These are phyloP conservation scores for Trachurus trachurus DNA, from an alignment of 2,797 vertebrate genomes.

Conservation along the genomic window DNA sequence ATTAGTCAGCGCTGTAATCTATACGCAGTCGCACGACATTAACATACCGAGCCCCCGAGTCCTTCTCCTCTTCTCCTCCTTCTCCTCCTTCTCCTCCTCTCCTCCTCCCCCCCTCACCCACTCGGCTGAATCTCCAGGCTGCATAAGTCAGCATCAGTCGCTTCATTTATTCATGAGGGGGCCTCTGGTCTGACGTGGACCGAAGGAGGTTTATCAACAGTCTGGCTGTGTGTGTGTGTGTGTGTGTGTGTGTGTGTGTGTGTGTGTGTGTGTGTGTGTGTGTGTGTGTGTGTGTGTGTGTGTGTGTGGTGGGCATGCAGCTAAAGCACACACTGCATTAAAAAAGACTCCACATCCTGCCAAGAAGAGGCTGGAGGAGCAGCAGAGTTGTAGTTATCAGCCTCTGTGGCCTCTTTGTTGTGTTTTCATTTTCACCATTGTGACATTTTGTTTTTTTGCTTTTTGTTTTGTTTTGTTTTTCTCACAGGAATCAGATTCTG, in stretches of 20 bases:
- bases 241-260: no score
- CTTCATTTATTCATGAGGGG: slow-evolving; percentile 69
- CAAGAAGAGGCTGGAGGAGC: no score
- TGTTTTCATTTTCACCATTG: no score
- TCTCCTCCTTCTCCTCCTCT: no score
- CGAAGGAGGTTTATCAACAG: slow-evolving; percentile 43
- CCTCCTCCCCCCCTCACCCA: no score
- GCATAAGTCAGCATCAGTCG: slow-evolving; percentile 55
- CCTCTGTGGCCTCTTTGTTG: no score
- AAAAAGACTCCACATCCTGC: background rate
- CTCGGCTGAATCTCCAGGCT: slow-evolving; percentile 42
- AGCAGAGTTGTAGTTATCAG: no score
- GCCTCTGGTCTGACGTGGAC: slow-evolving; percentile 36
- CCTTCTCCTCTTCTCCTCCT: slow-evolving; percentile 40
- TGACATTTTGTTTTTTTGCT: no score
- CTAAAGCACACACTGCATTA: slow-evolving; percentile 1
- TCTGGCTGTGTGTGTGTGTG: background rate
- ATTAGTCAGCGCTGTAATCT: slow-evolving; percentile 78
- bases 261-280: no score
- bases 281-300: no score
- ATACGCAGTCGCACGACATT: slow-evolving; percentile 71
- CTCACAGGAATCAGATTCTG: no score
- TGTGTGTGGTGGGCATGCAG: background rate
- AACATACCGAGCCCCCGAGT: slow-evolving; percentile 53
- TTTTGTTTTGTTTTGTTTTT: no score